A percentile compares a stretch with the other conserved stretches of the same genome.
Evolutionary conservation across 2,888 invertebrate genomes (phyloP).

Genomic region (Ophion costatus): DNA sequence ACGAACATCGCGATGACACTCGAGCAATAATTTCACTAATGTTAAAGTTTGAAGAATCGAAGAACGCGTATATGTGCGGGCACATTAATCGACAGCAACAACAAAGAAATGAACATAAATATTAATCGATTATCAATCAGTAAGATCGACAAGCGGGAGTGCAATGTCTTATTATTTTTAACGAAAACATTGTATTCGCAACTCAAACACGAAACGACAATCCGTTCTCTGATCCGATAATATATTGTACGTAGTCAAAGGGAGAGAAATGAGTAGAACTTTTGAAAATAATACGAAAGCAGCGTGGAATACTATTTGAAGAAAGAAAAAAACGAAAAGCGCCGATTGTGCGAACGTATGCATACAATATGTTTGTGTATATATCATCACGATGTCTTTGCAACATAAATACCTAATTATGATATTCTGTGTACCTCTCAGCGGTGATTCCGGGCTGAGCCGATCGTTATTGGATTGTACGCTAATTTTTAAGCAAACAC

Average conservation of each 20-base stretch:
- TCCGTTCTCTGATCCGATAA: slow-evolving; percentile 71
- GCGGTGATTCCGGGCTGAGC: slow-evolving; percentile 13
- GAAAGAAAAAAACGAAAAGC: slow-evolving; percentile 41
- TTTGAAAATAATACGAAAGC: slow-evolving; percentile 18
- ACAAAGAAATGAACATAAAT: slow-evolving; percentile 8
- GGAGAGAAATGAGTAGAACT: slow-evolving; percentile 38
- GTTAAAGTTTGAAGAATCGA: background rate
- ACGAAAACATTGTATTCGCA: slow-evolving; percentile 42
- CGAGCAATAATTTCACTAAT: slow-evolving; percentile 43
- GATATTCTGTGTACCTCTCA: slow-evolving; percentile 52
- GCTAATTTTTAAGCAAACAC: slow-evolving; percentile 31
- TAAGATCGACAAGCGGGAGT: slow-evolving; percentile 18
- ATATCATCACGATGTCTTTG: slow-evolving; percentile 15
- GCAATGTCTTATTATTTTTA: slow-evolving; percentile 26
- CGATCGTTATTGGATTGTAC: slow-evolving; percentile 3
- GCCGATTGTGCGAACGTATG: slow-evolving; percentile 26
- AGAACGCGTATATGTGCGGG: background rate
- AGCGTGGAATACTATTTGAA: slow-evolving; percentile 31
- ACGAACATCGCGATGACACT: slow-evolving; percentile 30
- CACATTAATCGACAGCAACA: background rate
- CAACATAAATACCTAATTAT: slow-evolving; percentile 46
- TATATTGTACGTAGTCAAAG: background rate
- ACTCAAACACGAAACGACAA: slow-evolving; percentile 73
- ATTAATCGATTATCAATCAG: slow-evolving; percentile 20
- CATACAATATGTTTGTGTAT: slow-evolving; percentile 3